phyloP scores from a whole-genome alignment of 2,113 vertebrate species.

The Sisor rabdophorus region DNA sequence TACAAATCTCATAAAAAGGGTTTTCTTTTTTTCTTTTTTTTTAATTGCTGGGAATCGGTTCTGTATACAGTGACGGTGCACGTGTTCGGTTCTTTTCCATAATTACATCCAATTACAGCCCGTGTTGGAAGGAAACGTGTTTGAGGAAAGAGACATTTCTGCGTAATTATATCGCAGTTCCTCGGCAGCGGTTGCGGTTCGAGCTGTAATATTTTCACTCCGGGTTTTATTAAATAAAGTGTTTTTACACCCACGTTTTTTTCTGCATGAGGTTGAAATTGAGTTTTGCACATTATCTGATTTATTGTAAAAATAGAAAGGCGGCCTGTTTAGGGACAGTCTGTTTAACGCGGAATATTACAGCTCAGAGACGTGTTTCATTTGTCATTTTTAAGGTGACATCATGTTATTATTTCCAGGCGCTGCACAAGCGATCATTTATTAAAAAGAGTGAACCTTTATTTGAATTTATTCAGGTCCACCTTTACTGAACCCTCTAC shows the following conservation, averaged over 20 bases:
- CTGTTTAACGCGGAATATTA: no score
- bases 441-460: no score
- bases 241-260: not conserved
- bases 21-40: not conserved
- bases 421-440: no score
- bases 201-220: constrained; percentile 4
- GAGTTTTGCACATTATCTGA: not conserved
- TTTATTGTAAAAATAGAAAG: no score
- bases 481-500: no score
- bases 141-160: not conserved
- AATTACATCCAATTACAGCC: no score
- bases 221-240: not conserved
- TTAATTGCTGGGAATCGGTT: not conserved
- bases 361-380: no score
- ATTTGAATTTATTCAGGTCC: no score
- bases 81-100: not conserved
- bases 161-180: not conserved
- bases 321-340: no score
- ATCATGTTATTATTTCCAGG: no score
- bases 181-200: not conserved
- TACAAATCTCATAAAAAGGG: not conserved
- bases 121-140: not conserved
- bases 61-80: not conserved
- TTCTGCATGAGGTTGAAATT: not conserved
- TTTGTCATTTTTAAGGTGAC: no score